phyloP scores from a whole-genome alignment of 2,888 invertebrate genomes.

The Dilophus febrilis region DNA sequence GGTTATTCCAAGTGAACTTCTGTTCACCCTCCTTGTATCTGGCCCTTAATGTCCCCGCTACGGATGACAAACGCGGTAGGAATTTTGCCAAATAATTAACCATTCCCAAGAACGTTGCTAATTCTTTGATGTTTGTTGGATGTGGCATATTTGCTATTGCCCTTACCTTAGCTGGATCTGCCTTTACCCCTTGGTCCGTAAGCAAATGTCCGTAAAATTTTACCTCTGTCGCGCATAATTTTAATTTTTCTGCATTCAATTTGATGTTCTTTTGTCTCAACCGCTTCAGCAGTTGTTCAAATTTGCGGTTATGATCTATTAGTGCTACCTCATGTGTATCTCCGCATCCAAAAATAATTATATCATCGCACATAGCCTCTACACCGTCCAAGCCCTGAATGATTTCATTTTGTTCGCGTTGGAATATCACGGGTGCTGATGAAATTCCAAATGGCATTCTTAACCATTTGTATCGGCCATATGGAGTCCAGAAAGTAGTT shows the following conservation, averaged over 20 bases:
- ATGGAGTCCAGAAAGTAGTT: slow-evolving; percentile 7
- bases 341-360: slow-evolving; percentile 9
- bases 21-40: slow-evolving; percentile 13
- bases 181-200: slow-evolving; percentile 9
- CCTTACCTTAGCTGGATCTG: slow-evolving; percentile 8
- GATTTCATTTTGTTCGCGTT: slow-evolving; percentile 8
- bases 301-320: slow-evolving; percentile 12
- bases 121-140: slow-evolving; percentile 13
- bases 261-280: slow-evolving; percentile 10
- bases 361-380: slow-evolving; percentile 11
- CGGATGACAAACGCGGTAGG: slow-evolving; percentile 7
- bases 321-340: slow-evolving; percentile 9
- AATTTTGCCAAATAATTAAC: slow-evolving; percentile 9
- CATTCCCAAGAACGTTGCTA: slow-evolving; percentile 15
- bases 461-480: slow-evolving; percentile 3
- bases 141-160: slow-evolving; percentile 5
- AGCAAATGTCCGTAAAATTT: slow-evolving; percentile 15
- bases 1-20: slow-evolving; percentile 10
- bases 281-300: slow-evolving; percentile 8
- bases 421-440: slow-evolving; percentile 11
- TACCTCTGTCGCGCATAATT: slow-evolving; percentile 13
- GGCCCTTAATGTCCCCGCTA: slow-evolving; percentile 4
- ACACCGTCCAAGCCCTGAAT: slow-evolving; percentile 7
- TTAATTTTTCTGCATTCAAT: slow-evolving; percentile 13
- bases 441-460: slow-evolving; percentile 10